Conservation (phyloP, 2,888 invertebrate genomes). For the Eumacrocentrus americanus region DNA sequence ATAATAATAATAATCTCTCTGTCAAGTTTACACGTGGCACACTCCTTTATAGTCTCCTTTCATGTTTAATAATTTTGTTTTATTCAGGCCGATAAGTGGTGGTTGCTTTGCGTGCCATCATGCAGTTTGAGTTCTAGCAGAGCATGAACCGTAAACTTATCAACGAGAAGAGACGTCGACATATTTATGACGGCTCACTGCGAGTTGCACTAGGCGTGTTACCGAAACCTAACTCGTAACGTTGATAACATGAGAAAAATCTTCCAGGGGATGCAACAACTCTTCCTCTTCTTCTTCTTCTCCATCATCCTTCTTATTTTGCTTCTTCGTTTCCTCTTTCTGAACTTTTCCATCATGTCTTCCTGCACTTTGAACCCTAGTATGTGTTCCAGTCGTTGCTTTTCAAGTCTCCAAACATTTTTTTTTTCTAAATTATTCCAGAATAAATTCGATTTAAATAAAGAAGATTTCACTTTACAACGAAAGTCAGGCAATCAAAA, state of each 20-base stretch:
- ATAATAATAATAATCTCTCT: too few species aligned
- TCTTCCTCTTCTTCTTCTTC: not conserved
- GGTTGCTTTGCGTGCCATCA: not conserved
- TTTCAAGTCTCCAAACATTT: too few species aligned
- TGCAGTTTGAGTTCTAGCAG: conserved; percentile 1
- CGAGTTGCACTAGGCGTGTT: conserved; percentile 8
- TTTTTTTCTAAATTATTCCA: too few species aligned
- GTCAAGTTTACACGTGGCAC: too few species aligned
- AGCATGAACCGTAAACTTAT: conserved; percentile 29
- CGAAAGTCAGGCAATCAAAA: not conserved
- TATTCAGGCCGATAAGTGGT: not conserved
- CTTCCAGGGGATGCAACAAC: not conserved
- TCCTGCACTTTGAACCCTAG: too few species aligned
- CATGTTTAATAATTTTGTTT: not conserved
- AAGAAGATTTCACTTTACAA: not conserved
- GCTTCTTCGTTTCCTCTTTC: not conserved
- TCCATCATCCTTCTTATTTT: not conserved
- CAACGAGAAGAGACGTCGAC: conserved; percentile 19
- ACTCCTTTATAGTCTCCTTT: too few species aligned
- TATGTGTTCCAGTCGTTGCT: too few species aligned
- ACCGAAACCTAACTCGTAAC: conserved; percentile 14
- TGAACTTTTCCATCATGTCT: not conserved
- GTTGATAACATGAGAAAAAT: conserved; percentile 11
- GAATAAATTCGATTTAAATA: not conserved
- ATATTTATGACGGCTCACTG: conserved; percentile 33